Evolutionary conservation across 2,797 vertebrate species (phyloP), one percentile per base, ranked within the genome.

Genomic region (Semaprochilodus insignis): DNA sequence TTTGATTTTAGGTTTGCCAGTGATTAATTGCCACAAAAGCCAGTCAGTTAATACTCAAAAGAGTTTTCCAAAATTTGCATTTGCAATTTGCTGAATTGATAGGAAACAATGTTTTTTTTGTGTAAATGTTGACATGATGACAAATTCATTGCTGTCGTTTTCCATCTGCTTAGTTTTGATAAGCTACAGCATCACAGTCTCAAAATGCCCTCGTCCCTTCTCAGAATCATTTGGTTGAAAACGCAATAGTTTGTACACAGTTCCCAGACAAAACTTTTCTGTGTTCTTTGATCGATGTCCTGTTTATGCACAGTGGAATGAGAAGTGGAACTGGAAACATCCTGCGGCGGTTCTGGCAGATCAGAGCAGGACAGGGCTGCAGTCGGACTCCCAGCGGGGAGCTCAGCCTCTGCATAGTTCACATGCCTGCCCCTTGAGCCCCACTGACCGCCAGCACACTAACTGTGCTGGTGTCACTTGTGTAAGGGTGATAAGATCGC

Each of bases 401-500:
- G 16, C 57, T 78, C 51, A 78, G 67, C 63, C 36, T 67, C 62
- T 54, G 72, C 67, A 80, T 80, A 21, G 11, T 44, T 16, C 60
- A 54, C 48, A 67, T 23, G 60, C 48, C 62, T 78, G 62, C 40
- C 10, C 55, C 34, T 40, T 48, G 40, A 74, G 66, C 82, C 62
- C 71, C 5, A 13, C 34, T 34, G 77, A 60, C 36, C 60, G 54
- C 60, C 70, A 67, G 63, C 66, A 21, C 76, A 73, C 59, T 71
- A 83, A 59, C 54, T 36, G 14, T 54, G 74, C 25, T 59, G 3
- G 48, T 72, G 66, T 62, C 40, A 69, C 55, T 75, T 54, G 40
- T 69, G 77, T 59, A 67, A 51, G 34, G 52, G 34, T 78, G 81
- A 78, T 36, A 76, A 73, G 54, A 62, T 13, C 57, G 36, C 70